Evolutionary conservation across 2,888 invertebrate species (phyloP).

Genomic region (Apamea sordens): DNA sequence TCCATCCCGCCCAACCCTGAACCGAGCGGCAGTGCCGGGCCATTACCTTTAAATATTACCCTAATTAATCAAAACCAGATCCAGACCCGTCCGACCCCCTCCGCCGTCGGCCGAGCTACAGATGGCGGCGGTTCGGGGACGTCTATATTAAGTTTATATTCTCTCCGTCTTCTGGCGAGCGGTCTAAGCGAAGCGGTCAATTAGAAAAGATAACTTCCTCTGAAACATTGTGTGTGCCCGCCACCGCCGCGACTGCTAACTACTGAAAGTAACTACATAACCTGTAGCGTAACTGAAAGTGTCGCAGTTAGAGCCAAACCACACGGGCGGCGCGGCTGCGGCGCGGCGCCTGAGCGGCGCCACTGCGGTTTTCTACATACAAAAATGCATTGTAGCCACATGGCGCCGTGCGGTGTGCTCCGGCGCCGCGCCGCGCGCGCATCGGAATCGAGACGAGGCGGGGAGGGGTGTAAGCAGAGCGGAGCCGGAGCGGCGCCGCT

Average conservation of each 20-base stretch:
- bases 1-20: background rate
- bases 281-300: background rate
- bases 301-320: no score
- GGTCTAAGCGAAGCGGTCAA: background rate
- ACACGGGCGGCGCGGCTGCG: no score
- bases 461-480: no score
- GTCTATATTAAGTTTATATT: background rate
- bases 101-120: background rate
- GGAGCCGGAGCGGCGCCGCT: no score
- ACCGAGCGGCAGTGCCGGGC: background rate
- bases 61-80: slow-evolving; percentile 42
- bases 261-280: background rate
- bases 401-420: no score
- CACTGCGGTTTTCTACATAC: no score
- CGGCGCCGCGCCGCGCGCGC: no score
- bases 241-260: background rate
- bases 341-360: no score
- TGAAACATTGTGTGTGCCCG: no score
- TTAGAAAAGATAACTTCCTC: background rate
- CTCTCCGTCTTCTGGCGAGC: background rate
- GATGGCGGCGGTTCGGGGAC: background rate
- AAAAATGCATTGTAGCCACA: no score
- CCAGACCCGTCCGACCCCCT: background rate
- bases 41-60: slow-evolving; percentile 7
- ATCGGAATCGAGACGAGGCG: no score